Conservation (phyloP, 2,113 vertebrate genomes). For the human region DNA sequence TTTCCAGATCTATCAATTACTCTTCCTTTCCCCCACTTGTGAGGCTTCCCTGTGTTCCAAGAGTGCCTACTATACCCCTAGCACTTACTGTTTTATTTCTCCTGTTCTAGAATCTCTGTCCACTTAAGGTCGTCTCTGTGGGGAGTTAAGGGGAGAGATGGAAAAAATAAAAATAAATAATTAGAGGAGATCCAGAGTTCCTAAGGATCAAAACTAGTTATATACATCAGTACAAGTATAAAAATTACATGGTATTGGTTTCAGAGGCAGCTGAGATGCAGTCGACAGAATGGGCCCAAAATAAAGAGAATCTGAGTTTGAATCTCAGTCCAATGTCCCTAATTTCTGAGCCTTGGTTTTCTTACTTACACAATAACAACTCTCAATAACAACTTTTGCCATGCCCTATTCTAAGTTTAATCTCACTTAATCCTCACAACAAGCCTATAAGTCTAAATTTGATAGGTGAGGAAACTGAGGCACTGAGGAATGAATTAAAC, state of each 20-base stretch:
- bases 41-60: neutral
- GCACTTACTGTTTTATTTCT: neutral
- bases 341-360: constrained; percentile 13
- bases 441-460: constrained; percentile 4
- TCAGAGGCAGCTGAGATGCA: constrained; percentile 29
- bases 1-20: neutral
- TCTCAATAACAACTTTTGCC: neutral
- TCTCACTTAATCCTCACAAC: neutral
- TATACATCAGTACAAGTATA: neutral
- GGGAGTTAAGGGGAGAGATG: neutral
- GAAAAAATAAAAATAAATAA: constrained; percentile 33
- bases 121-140: neutral
- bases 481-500: neutral
- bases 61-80: neutral
- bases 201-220: neutral
- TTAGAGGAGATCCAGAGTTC: neutral
- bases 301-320: neutral
- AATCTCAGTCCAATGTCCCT: neutral
- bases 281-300: neutral
- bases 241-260: neutral
- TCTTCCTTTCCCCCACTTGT: neutral
- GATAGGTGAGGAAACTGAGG: constrained; percentile 30
- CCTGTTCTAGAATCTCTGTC: neutral
- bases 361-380: constrained; percentile 21
- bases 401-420: neutral